These are phyloP conservation scores for Blastobasis lacticolella DNA, from an alignment of 2,888 invertebrate genomes.

Conservation along the genomic window DNA sequence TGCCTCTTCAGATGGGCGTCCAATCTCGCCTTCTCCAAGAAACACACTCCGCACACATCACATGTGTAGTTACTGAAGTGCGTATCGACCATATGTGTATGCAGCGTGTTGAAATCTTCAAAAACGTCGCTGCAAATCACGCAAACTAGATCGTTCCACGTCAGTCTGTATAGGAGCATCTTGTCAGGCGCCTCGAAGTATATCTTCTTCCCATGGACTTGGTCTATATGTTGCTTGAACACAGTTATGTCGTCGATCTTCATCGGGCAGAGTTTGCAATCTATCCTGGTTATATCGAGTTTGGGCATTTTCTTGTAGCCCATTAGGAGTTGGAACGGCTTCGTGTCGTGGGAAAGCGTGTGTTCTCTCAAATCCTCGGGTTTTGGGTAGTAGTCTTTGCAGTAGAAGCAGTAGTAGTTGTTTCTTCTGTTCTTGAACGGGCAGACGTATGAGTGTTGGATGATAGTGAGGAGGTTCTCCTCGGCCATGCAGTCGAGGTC, in stretches of 20 bases:
- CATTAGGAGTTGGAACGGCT: slow-evolving; percentile 58
- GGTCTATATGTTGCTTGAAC: slow-evolving; percentile 56
- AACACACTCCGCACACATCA: slow-evolving; percentile 61
- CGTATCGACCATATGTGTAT: slow-evolving; percentile 57
- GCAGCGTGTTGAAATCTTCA: slow-evolving; percentile 56
- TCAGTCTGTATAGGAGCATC: slow-evolving; percentile 48
- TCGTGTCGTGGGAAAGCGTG: slow-evolving; percentile 53
- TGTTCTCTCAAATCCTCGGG: slow-evolving; percentile 61
- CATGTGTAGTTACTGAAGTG: slow-evolving; percentile 64
- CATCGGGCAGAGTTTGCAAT: slow-evolving; percentile 46
- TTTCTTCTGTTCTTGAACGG: slow-evolving; percentile 62
- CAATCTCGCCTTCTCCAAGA: slow-evolving; percentile 60
- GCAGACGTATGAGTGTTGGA: slow-evolving; percentile 59
- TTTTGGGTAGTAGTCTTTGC: slow-evolving; percentile 61
- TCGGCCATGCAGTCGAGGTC: slow-evolving; percentile 64
- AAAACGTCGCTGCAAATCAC: slow-evolving; percentile 60
- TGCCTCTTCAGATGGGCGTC: slow-evolving; percentile 64
- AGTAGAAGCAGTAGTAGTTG: slow-evolving; percentile 65
- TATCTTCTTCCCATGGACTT: slow-evolving; percentile 54
- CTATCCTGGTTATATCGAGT: slow-evolving; percentile 58
- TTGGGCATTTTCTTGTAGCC: slow-evolving; percentile 65
- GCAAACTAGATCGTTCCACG: slow-evolving; percentile 61
- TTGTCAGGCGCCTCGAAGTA: slow-evolving; percentile 63
- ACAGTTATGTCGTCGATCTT: slow-evolving; percentile 50
- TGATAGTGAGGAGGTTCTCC: slow-evolving; percentile 56